These are phyloP conservation scores for Deilephila porcellus DNA, from an alignment of 2,888 invertebrate genomes.

Conservation along the genomic window DNA sequence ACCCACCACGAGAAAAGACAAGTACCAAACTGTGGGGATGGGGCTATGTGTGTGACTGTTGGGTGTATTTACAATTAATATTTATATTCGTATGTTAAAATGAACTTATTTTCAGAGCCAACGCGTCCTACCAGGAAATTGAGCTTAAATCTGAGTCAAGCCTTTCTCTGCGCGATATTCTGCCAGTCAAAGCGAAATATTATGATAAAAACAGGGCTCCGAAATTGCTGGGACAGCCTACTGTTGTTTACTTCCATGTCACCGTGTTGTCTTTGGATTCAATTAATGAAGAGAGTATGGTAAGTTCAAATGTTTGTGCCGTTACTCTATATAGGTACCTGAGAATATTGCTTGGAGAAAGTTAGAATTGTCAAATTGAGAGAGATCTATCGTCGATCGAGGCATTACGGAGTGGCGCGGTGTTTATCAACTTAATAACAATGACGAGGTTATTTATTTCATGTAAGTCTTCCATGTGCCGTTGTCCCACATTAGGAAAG, in stretches of 20 bases:
- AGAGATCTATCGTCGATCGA: no score
- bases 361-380: no score
- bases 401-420: no score
- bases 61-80: neutral
- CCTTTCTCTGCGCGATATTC: constrained; percentile 92
- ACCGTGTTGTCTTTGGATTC: constrained; percentile 96
- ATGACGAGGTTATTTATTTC: no score
- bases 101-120: constrained; percentile 63
- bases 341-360: no score
- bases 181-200: constrained; percentile 92
- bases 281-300: constrained; percentile 98
- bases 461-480: no score
- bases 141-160: constrained; percentile 75
- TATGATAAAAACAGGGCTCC: constrained; percentile 96
- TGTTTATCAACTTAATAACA: no score
- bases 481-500: no score
- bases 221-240: constrained; percentile 93
- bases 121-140: constrained; percentile 76
- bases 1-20: no score
- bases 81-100: neutral
- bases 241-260: constrained; percentile 95
- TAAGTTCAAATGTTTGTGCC: constrained; percentile 58
- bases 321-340: no score
- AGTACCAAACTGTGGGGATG: neutral
- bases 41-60: no score